A percentile compares a stretch with the other conserved stretches of the same genome.
Evolutionary conservation across 2,113 vertebrate genomes (phyloP).

Genomic region (Notechis scutatus): DNA sequence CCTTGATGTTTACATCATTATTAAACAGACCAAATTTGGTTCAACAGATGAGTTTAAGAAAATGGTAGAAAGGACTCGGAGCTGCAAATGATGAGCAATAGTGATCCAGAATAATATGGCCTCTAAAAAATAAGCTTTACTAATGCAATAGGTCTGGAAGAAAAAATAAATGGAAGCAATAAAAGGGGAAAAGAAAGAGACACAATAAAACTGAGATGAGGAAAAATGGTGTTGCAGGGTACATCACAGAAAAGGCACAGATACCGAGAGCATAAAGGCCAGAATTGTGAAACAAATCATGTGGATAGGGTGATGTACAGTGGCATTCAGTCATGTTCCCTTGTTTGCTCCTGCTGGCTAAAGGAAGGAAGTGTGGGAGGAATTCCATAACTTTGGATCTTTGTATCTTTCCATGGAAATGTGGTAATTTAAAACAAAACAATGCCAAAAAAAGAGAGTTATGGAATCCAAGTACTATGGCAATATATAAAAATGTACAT

Average conservation of each 20-base stretch:
- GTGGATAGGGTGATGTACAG: background rate
- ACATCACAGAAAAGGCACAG: background rate
- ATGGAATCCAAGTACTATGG: background rate
- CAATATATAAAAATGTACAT: slow-evolving; percentile 2
- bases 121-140: background rate
- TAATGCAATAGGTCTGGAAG: background rate
- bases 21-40: background rate
- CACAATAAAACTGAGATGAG: background rate
- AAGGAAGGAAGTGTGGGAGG: slow-evolving; percentile 34
- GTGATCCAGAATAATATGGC: background rate
- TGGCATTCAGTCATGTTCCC: background rate
- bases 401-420: slow-evolving; percentile 26
- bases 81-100: background rate
- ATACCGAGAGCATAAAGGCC: background rate
- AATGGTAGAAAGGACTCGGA: background rate
- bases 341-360: slow-evolving; percentile 15
- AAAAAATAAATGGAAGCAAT: background rate
- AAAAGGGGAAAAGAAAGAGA: background rate
- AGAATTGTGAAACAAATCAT: slow-evolving; percentile 16
- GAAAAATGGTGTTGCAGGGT: background rate
- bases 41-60: background rate
- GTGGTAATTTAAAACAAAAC: slow-evolving; percentile 5
- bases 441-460: background rate
- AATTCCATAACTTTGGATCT: slow-evolving; percentile 20
- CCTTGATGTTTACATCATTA: background rate